Conservation (phyloP, 2,888 invertebrate species). For the Teinopalpus imperialis region DNA sequence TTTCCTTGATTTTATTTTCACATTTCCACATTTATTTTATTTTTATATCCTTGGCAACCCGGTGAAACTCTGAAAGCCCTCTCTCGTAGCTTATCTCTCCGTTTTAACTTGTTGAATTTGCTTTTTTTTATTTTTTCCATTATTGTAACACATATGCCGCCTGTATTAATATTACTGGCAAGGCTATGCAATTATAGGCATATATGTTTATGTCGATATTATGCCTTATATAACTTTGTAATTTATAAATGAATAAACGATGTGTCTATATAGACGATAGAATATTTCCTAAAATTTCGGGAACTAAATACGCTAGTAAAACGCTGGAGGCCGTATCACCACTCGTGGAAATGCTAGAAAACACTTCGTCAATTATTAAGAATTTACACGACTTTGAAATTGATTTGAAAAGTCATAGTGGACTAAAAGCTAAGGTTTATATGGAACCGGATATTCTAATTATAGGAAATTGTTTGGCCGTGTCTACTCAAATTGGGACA, state of each 20-base stretch:
- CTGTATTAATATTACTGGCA: too few relatives aligned
- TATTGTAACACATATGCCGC: slow-evolving; percentile 31
- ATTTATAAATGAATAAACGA: too few relatives aligned
- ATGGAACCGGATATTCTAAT: slow-evolving; percentile 88
- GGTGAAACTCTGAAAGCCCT: too few relatives aligned
- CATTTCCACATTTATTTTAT: too few relatives aligned
- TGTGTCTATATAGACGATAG: too few relatives aligned
- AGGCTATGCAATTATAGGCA: too few relatives aligned
- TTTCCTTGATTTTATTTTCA: slow-evolving; percentile 34
- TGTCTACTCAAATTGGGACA: slow-evolving; percentile 93
- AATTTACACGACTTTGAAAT: slow-evolving; percentile 89
- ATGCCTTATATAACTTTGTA: too few relatives aligned
- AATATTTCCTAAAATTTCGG: too few relatives aligned
- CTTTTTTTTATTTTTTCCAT: slow-evolving; percentile 18
- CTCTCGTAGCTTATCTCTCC: too few relatives aligned
- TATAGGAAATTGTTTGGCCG: slow-evolving; percentile 88
- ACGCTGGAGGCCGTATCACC: slow-evolving; percentile 93
- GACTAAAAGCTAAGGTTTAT: slow-evolving; percentile 87
- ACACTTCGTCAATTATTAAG: slow-evolving; percentile 88
- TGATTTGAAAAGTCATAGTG: slow-evolving; percentile 87
- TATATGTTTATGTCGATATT: too few relatives aligned
- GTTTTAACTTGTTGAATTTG: too few relatives aligned
- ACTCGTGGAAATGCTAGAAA: slow-evolving; percentile 93
- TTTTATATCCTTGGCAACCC: too few relatives aligned
- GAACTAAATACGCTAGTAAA: slow-evolving; percentile 91